Evolutionary conservation across 1,140 invertebrate species (phyloP).

Genomic region (Cydia strobilella): DNA sequence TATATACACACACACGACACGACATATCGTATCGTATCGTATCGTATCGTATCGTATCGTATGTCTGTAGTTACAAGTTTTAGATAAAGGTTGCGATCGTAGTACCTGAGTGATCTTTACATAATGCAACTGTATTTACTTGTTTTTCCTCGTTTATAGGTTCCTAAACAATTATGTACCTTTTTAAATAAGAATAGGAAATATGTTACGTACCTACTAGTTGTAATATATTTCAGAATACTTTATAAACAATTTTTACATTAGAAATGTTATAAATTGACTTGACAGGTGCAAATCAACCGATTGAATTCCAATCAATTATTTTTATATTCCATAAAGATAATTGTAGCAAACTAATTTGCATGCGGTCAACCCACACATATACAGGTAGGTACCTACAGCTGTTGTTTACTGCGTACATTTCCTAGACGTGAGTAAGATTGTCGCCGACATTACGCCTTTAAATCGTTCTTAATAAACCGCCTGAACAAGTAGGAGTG

Average conservation of each 20-base stretch:
- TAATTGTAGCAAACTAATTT: slow-evolving; percentile 60
- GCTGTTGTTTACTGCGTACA: slow-evolving; percentile 54
- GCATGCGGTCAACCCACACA: slow-evolving; percentile 52
- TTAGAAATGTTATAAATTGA: too few species aligned
- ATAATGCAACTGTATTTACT: neutral
- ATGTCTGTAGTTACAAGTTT: too few species aligned
- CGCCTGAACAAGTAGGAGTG: slow-evolving; percentile 49
- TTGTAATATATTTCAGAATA: too few species aligned
- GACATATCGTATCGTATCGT: too few species aligned
- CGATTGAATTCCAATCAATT: neutral
- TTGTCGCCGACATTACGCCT: slow-evolving; percentile 40
- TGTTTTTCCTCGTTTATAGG: too few species aligned
- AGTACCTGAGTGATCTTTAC: neutral
- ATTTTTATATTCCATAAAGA: slow-evolving; percentile 36
- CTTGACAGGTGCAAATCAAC: too few species aligned
- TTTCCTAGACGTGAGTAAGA: slow-evolving; percentile 61
- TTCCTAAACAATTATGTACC: too few species aligned
- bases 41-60: too few species aligned
- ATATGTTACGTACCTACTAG: too few species aligned
- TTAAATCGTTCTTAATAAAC: slow-evolving; percentile 49
- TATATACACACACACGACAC: too few species aligned
- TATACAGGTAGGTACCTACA: slow-evolving; percentile 54
- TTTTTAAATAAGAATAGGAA: too few species aligned
- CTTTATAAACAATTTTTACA: too few species aligned
- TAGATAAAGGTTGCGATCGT: neutral